Percentiles rank a stretch among this genome's conserved stretches.
Conservation (phyloP, 2,113 vertebrate species). For the Nipponia nippon region DNA sequence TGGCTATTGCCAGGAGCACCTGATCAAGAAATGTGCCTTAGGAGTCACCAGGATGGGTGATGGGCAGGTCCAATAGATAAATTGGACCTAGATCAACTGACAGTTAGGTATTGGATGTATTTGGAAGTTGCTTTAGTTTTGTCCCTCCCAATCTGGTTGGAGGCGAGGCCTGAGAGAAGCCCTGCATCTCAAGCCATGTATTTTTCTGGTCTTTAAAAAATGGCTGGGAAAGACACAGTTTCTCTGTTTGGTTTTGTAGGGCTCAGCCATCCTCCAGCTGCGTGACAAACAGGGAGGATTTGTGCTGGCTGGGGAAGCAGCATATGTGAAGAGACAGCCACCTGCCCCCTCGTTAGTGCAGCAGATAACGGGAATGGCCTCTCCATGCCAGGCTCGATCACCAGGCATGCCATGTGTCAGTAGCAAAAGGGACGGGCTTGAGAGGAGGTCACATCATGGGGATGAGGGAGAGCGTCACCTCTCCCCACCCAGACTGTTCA, state of each 20-base stretch:
- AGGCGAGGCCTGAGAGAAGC: background rate
- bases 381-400: background rate
- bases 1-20: background rate
- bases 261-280: background rate
- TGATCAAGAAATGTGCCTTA: background rate
- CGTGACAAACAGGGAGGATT: background rate
- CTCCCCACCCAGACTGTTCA: background rate
- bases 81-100: background rate
- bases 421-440: rapidly evolving
- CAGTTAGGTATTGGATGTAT: background rate
- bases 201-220: background rate
- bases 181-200: background rate
- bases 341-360: background rate
- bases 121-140: background rate
- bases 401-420: rapidly evolving
- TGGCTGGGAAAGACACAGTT: background rate
- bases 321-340: background rate
- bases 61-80: background rate
- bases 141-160: background rate
- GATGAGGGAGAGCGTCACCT: background rate
- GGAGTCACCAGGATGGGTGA: background rate
- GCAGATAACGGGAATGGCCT: background rate
- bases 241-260: background rate
- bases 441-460: background rate
- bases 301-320: background rate